These are phyloP conservation scores for Unio delphinus DNA, from an alignment of 2,888 invertebrate genomes.

Conservation along the genomic window DNA sequence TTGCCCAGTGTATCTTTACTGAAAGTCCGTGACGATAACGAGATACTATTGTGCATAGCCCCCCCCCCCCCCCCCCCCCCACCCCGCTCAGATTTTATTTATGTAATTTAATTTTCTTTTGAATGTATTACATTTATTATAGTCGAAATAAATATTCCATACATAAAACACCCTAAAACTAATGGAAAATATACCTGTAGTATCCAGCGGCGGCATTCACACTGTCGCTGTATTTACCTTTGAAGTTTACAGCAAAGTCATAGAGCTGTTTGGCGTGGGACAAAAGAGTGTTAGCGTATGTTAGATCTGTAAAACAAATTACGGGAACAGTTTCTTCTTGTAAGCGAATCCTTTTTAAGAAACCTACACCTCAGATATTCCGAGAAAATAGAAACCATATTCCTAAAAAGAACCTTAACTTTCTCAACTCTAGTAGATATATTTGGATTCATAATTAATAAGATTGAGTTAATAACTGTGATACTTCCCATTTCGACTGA, in stretches of 20 bases:
- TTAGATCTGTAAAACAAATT: conserved; percentile 27
- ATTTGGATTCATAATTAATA: too few relatives aligned
- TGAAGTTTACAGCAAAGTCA: conserved; percentile 46
- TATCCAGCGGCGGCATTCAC: conserved; percentile 42
- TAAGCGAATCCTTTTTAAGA: neutral
- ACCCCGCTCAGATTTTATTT: neutral
- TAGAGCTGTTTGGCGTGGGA: conserved; percentile 48
- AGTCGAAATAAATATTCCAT: neutral
- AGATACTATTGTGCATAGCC: too few relatives aligned
- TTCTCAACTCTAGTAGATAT: too few relatives aligned
- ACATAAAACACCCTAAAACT: neutral
- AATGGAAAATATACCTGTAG: conserved; percentile 32
- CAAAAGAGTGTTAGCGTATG: conserved; percentile 41
- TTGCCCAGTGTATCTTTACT: too few relatives aligned
- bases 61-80: too few relatives aligned
- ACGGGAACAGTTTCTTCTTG: neutral
- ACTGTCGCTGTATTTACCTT: conserved; percentile 48
- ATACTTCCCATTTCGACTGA: too few relatives aligned
- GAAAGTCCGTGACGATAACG: too few relatives aligned
- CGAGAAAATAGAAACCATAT: neutral
- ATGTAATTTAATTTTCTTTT: neutral
- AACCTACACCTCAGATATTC: too few relatives aligned
- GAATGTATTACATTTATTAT: neutral
- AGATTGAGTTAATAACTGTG: too few relatives aligned
- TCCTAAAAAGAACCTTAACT: too few relatives aligned